phyloP scores from a whole-genome alignment of 2,113 vertebrate species.

The Tiliqua scincoides region DNA sequence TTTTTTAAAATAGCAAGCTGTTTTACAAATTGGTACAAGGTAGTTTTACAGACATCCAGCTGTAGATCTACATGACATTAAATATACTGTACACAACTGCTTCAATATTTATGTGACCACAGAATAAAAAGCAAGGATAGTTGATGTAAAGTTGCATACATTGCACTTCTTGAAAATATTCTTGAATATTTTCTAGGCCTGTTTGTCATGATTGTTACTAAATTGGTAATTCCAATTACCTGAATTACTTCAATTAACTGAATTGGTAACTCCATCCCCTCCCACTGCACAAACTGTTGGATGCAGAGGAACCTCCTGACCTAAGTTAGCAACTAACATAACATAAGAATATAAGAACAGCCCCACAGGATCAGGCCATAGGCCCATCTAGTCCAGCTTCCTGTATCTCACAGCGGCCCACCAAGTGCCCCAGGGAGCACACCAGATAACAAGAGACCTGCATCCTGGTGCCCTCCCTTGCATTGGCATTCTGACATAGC shows the following conservation, averaged over 20 bases:
- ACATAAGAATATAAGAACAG: too few relatives aligned
- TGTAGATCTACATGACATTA: slow-evolving; percentile 38
- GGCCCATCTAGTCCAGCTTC: too few relatives aligned
- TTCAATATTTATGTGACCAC: neutral
- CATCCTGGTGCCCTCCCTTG: too few relatives aligned
- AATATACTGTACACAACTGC: neutral
- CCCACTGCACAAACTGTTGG: too few relatives aligned
- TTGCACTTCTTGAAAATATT: accelerated
- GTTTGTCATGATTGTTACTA: neutral
- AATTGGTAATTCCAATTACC: neutral
- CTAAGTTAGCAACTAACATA: too few relatives aligned
- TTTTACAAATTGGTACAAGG: neutral
- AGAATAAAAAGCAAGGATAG: neutral
- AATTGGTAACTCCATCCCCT: neutral
- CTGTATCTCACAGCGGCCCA: too few relatives aligned
- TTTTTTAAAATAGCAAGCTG: slow-evolving; percentile 3
- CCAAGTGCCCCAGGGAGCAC: too few relatives aligned
- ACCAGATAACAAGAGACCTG: too few relatives aligned
- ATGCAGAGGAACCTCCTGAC: too few relatives aligned
- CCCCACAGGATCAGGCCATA: too few relatives aligned
- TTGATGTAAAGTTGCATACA: neutral
- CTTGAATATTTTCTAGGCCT: accelerated
- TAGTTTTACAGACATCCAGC: neutral
- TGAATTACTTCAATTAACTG: neutral
- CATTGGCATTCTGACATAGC: too few relatives aligned